These are phyloP conservation scores for Pachliopta kotzebuea DNA, from an alignment of 2,888 invertebrate species.

Conservation along the genomic window DNA sequence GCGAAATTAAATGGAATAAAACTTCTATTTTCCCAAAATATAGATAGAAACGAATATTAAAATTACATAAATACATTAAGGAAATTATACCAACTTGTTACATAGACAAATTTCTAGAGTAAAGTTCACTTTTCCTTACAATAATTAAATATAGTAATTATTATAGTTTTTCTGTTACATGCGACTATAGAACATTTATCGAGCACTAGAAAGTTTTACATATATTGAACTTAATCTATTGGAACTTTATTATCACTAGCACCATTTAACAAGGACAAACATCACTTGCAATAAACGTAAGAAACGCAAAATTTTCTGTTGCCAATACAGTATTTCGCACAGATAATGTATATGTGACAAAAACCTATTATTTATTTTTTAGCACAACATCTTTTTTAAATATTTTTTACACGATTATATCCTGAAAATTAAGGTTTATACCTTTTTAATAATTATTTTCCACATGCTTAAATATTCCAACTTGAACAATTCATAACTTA, in stretches of 20 bases:
- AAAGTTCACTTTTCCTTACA: constrained; percentile 14
- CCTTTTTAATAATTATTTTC: too few species aligned
- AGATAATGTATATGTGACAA: constrained; percentile 2
- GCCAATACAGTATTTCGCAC: constrained; percentile 23
- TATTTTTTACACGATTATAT: too few species aligned
- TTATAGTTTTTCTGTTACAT: not conserved
- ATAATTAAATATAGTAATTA: not conserved
- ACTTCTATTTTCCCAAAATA: constrained; percentile 10
- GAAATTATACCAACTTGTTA: constrained; percentile 20
- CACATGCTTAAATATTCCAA: too few species aligned
- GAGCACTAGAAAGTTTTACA: constrained; percentile 9
- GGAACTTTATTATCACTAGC: constrained; percentile 29
- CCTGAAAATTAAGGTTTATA: too few species aligned
- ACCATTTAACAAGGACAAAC: constrained; percentile 29
- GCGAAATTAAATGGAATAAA: constrained; percentile 29
- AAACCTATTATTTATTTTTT: not conserved
- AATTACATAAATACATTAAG: constrained; percentile 18
- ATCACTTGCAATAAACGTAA: constrained; percentile 26
- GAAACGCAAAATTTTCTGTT: constrained; percentile 27
- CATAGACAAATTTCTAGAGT: constrained; percentile 14
- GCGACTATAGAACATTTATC: constrained; percentile 2
- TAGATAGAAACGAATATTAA: constrained; percentile 4
- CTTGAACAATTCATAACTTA: too few species aligned
- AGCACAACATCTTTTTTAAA: not conserved
- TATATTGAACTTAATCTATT: constrained; percentile 20